Evolutionary conservation across 2,888 invertebrate genomes (phyloP), one percentile per base, ranked within the genome.

Genomic region (Ormyrus thymus): DNA sequence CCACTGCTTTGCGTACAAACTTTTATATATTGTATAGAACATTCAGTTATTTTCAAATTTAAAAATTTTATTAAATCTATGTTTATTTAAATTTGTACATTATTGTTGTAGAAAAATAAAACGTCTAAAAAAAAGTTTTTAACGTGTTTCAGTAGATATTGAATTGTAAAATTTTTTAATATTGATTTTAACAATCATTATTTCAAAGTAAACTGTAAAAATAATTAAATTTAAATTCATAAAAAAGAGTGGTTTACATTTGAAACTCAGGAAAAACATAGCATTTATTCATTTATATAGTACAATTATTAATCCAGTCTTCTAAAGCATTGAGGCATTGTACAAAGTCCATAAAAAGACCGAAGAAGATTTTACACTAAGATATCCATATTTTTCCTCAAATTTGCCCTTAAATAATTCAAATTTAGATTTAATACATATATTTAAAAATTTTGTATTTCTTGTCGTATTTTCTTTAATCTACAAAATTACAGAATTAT

Each of bases 131-230:
- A 87, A 85, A 84, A 83, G 83, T 83, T 84, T 29, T 85, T 82
- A 84, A 77, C 61, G 65, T 77, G 74, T 65, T 70, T 62, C 66
- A 78, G 77, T 70, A 61, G 82, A 84, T 86, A 85, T 85, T 86
- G 83, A 86, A 84, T 85, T 86, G 86, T 87, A 86, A 87, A 82
- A 88, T 87, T 87, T 86, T 78, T 83, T 83, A 84, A 83, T 84
- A 85, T 85, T 85, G 83, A 82, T 77, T 82, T 81, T 4, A 29
- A 29, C 3, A 82, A 83, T 76, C 66, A 72, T 29, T 29, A 29
- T 29, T 29, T 29, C 29, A 29, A 29, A 29, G 29, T 29, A 29
- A 29, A 29, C 2, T 72, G 61, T 66, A 77, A 43, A 82, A 81
- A 80, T 76, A 78, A 82, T 29, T 8, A 13, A 76, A 73, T 75